Evolutionary conservation across 2,888 invertebrate species (phyloP).

Genomic region (Cecidostiba fungosa): DNA sequence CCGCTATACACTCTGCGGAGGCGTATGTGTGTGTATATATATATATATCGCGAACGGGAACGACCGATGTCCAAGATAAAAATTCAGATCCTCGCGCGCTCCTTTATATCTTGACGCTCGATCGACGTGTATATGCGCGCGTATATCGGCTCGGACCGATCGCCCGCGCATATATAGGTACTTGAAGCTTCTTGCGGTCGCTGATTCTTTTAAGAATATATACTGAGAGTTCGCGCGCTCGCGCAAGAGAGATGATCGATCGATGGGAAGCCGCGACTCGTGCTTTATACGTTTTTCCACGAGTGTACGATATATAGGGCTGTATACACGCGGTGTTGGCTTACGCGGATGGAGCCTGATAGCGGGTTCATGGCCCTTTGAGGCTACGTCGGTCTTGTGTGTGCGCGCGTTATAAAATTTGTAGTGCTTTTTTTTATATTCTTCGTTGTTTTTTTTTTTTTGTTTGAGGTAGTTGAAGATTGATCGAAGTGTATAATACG

Average conservation of each 20-base stretch:
- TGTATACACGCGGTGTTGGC: background rate
- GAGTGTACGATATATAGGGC: background rate
- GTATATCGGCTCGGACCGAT: constrained; percentile 14
- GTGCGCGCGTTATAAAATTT: background rate
- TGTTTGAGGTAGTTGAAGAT: background rate
- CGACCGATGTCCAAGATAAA: constrained; percentile 8
- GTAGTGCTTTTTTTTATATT: background rate
- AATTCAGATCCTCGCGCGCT: constrained; percentile 34
- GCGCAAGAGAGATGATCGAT: constrained; percentile 39
- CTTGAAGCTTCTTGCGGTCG: background rate
- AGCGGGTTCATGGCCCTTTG: constrained; percentile 22
- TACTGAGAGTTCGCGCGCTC: background rate
- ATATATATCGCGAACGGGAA: background rate
- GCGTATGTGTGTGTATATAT: constrained; percentile 1
- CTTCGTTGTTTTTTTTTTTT: background rate
- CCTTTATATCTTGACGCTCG: constrained; percentile 49
- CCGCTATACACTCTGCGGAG: background rate
- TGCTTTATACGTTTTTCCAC: constrained; percentile 25
- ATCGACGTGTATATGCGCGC: constrained; percentile 44
- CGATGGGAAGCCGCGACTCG: background rate
- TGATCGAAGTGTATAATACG: background rate
- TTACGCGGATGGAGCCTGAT: constrained; percentile 1
- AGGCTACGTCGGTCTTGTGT: background rate
- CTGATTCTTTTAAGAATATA: background rate
- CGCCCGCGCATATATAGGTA: background rate